phyloP scores from a whole-genome alignment of 2,888 invertebrate genomes.

The Fragum fragum region DNA sequence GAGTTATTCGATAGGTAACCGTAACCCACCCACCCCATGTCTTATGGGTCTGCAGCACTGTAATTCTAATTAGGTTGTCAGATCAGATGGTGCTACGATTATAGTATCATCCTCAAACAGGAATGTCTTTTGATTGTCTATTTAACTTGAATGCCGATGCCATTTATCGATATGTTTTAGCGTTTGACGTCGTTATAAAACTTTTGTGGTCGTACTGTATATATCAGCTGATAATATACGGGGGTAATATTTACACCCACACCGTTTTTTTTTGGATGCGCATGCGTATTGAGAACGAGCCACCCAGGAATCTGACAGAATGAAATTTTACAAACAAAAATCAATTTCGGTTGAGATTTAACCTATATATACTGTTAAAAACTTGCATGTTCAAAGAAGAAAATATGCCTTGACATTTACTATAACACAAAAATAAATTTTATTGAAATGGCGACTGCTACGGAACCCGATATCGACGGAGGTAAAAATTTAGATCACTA shows the following conservation, averaged over 20 bases:
- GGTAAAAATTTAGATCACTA: constrained; percentile 11
- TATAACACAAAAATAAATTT: not conserved
- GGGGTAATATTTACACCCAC: not conserved
- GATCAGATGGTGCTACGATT: no score
- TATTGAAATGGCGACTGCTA: constrained; percentile 46
- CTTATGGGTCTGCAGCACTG: no score
- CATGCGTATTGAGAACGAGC: constrained; percentile 54
- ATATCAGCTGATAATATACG: not conserved
- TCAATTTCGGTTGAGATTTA: not conserved
- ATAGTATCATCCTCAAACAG: no score
- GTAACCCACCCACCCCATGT: no score
- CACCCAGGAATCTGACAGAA: constrained; percentile 58
- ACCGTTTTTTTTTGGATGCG: constrained; percentile 27
- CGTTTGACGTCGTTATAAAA: no score
- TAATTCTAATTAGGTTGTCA: no score
- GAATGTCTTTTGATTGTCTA: no score
- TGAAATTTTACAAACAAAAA: not conserved
- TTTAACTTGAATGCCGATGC: no score
- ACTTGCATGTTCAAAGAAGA: not conserved
- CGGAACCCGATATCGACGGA: constrained; percentile 43
- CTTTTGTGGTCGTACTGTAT: not conserved
- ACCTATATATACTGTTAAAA: not conserved
- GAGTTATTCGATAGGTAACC: no score
- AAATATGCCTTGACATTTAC: not conserved
- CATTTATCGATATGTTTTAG: no score